Conservation (phyloP, 2,113 vertebrate genomes). For the Gnathonemus longibarbis region DNA sequence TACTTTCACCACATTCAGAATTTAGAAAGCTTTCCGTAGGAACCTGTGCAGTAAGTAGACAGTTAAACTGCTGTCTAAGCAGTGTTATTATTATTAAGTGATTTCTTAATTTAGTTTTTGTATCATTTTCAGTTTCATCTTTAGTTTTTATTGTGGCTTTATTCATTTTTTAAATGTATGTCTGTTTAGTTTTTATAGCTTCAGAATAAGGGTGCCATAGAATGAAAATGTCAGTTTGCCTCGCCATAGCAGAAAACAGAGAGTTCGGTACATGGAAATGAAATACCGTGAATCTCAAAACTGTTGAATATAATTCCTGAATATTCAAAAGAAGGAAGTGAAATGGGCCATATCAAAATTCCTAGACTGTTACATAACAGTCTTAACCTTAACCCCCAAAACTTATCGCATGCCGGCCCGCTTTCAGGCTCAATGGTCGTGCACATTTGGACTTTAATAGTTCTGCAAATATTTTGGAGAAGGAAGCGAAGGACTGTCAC, state of each 20-base stretch:
- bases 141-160: neutral
- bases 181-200: neutral
- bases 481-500: neutral
- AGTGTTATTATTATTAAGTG: neutral
- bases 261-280: neutral
- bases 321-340: neutral
- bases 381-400: neutral
- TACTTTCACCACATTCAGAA: neutral
- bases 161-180: neutral
- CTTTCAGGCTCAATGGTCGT: neutral
- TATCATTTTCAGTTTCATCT: neutral
- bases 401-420: neutral
- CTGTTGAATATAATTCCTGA: neutral
- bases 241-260: neutral
- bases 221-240: neutral
- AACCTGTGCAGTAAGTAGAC: neutral
- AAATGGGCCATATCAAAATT: neutral
- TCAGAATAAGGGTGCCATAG: neutral
- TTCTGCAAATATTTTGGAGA: neutral
- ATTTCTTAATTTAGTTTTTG: neutral
- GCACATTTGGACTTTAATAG: neutral
- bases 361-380: neutral
- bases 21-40: neutral
- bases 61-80: neutral
- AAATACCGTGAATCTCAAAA: neutral